Percentiles rank a stretch among this genome's conserved stretches.
phyloP scores from a whole-genome alignment of 2,888 invertebrate species.

The Drosophila anomelani region DNA sequence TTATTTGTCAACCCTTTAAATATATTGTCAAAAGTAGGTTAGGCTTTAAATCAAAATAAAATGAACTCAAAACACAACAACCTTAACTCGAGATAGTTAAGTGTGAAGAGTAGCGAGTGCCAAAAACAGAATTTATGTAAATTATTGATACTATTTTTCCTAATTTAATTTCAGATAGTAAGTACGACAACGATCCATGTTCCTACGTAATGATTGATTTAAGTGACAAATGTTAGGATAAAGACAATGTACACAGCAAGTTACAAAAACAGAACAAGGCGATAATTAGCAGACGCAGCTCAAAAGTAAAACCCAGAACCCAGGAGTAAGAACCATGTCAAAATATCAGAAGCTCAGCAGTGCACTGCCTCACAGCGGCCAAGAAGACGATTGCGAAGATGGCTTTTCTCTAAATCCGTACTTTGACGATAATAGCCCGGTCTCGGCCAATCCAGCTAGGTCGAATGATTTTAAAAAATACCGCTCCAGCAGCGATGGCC shows the following conservation, averaged over 20 bases:
- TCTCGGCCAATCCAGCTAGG: slow-evolving; percentile 1
- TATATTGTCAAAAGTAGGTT: neutral
- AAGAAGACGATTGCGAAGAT: slow-evolving; percentile 67
- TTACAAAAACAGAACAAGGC: slow-evolving; percentile 35
- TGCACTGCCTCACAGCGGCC: slow-evolving; percentile 46
- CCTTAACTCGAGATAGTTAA: neutral
- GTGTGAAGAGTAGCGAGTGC: neutral
- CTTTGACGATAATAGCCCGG: slow-evolving; percentile 49
- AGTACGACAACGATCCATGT: slow-evolving; percentile 1
- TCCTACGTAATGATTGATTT: slow-evolving; percentile 2
- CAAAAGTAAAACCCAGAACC: slow-evolving; percentile 17
- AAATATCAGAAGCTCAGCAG: slow-evolving; percentile 76
- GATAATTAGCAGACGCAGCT: slow-evolving; percentile 21
- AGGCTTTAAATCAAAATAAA: neutral
- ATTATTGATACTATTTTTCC: neutral
- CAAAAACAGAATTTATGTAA: too few species aligned
- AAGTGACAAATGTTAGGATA: slow-evolving; percentile 30
- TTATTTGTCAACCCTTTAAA: neutral
- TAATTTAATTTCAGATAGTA: neutral
- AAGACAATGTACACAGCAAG: slow-evolving; percentile 47
- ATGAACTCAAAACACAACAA: neutral
- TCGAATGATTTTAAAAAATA: neutral
- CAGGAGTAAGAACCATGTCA: slow-evolving; percentile 60
- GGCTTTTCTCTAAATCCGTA: slow-evolving; percentile 53
- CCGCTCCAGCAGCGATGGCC: slow-evolving; percentile 14